A percentile compares a stretch with the other conserved stretches of the same genome.
Conservation (phyloP, 1,140 invertebrate genomes). For the Oryctes rhinoceros region DNA sequence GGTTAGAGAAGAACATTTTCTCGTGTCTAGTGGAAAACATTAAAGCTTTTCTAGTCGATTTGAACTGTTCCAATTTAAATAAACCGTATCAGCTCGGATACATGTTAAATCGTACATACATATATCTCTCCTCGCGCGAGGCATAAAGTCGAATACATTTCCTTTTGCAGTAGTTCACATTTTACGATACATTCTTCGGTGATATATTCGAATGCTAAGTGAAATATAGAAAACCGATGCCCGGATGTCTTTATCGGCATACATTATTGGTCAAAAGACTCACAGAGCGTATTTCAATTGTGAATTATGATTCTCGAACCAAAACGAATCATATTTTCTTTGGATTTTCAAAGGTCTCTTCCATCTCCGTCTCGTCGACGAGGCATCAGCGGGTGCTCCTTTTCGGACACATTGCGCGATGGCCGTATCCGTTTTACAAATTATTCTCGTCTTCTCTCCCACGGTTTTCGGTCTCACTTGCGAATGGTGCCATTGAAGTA, state of each 20-base stretch:
- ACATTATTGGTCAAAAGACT: slow-evolving; percentile 59
- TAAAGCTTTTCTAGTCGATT: slow-evolving; percentile 34
- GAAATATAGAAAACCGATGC: slow-evolving; percentile 46
- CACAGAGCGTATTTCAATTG: slow-evolving; percentile 57
- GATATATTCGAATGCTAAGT: slow-evolving; percentile 41
- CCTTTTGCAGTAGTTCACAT: slow-evolving; percentile 41
- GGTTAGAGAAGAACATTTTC: not conserved
- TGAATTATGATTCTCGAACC: slow-evolving; percentile 58
- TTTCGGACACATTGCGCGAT: slow-evolving; percentile 38
- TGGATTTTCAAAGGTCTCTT: slow-evolving; percentile 55
- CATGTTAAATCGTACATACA: slow-evolving; percentile 38
- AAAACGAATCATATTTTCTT: slow-evolving; percentile 60
- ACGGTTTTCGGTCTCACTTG: slow-evolving; percentile 44
- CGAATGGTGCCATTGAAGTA: slow-evolving; percentile 50
- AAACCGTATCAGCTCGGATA: slow-evolving; percentile 21
- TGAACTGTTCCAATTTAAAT: slow-evolving; percentile 33
- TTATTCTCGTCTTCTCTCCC: slow-evolving; percentile 50
- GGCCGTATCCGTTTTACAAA: slow-evolving; percentile 49
- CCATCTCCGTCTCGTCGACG: slow-evolving; percentile 41
- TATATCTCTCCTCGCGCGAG: not conserved
- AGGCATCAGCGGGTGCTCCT: slow-evolving; percentile 19
- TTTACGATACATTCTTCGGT: slow-evolving; percentile 35
- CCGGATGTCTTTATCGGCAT: slow-evolving; percentile 51
- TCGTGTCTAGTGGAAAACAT: not conserved
- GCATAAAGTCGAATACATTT: slow-evolving; percentile 40